Evolutionary conservation across 2,113 vertebrate species (phyloP).

Genomic region (Gobiocypris rarus): DNA sequence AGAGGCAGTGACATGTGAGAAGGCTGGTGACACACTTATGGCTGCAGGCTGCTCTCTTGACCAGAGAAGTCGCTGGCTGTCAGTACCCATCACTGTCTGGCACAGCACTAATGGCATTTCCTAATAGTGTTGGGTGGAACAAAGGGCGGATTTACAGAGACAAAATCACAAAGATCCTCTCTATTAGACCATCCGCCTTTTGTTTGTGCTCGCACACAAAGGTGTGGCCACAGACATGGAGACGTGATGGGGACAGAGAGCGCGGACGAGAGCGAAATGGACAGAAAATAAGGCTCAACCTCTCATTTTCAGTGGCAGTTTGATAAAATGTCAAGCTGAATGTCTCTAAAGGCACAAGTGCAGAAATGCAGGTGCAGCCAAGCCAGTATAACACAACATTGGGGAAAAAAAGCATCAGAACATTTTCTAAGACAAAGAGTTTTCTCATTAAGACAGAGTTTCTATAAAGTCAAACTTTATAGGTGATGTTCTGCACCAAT

Average conservation of each 20-base stretch:
- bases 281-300: slow-evolving; percentile 54
- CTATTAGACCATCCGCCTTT: slow-evolving; percentile 65
- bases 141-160: slow-evolving; percentile 65
- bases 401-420: too few species aligned
- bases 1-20: slow-evolving; percentile 30
- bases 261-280: slow-evolving; percentile 35
- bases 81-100: slow-evolving; percentile 77
- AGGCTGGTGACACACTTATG: slow-evolving; percentile 69
- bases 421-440: neutral
- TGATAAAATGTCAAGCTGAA: neutral
- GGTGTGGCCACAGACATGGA: slow-evolving; percentile 63
- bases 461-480: neutral
- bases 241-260: slow-evolving; percentile 63
- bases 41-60: slow-evolving; percentile 72
- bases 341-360: neutral
- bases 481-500: neutral
- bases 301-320: slow-evolving; percentile 37
- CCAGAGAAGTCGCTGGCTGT: slow-evolving; percentile 74
- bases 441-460: too few species aligned
- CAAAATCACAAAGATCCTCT: slow-evolving; percentile 59
- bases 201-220: slow-evolving; percentile 49
- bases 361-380: slow-evolving; percentile 7
- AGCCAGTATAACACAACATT: neutral
- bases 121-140: slow-evolving; percentile 73
- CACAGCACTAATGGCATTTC: slow-evolving; percentile 76